Evolutionary conservation across 1,140 invertebrate genomes (phyloP), one percentile per base, ranked within the genome.

Genomic region (Rhyzopertha dominica): DNA sequence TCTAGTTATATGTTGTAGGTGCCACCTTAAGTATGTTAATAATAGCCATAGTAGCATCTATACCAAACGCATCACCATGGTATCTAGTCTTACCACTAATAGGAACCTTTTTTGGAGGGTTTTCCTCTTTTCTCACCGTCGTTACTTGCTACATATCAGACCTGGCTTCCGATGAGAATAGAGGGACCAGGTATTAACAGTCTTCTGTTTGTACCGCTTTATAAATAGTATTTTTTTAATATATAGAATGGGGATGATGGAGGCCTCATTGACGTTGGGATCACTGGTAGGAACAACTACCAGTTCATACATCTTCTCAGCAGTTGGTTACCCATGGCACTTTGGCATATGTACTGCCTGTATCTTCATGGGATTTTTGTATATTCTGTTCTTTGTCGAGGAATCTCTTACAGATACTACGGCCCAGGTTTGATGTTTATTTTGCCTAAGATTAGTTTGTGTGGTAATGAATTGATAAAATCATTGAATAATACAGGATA

Each of bases 181-280:
- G 58, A 41, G 60, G 50, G 10, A 40, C 49, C 8, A 52, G 54
- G 48, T 41, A 48, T n/a, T n/a, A n/a, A n/a, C n/a, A n/a, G n/a
- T n/a, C n/a, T n/a, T n/a, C n/a, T n/a, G n/a, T n/a, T n/a, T n/a
- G n/a, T n/a, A n/a, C n/a, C n/a, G n/a, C n/a, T n/a, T n/a, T n/a
- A n/a, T n/a, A n/a, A n/a, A n/a, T n/a, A n/a, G n/a, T n/a, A n/a
- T n/a, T n/a, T n/a, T n/a, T n/a, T n/a, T n/a, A n/a, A n/a, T n/a
- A 13, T 68, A 19, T 53, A 79, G 77, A 51, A 75, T 85, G 69
- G 79, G 78, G 28, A 68, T 76, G 28, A 62, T 83, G 50, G 76
- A 82, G 56, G 72, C 72, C 7, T 56, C 70, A 0, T 63, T 82
- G n/a, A 74, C 74, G 18, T 54, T 69, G 17, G 81, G 80, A 5